Percentiles rank a stretch among this genome's conserved stretches.
These are phyloP conservation scores for Oscheius myriophilus DNA, from an alignment of 2,888 invertebrate species.

Conservation along the genomic window DNA sequence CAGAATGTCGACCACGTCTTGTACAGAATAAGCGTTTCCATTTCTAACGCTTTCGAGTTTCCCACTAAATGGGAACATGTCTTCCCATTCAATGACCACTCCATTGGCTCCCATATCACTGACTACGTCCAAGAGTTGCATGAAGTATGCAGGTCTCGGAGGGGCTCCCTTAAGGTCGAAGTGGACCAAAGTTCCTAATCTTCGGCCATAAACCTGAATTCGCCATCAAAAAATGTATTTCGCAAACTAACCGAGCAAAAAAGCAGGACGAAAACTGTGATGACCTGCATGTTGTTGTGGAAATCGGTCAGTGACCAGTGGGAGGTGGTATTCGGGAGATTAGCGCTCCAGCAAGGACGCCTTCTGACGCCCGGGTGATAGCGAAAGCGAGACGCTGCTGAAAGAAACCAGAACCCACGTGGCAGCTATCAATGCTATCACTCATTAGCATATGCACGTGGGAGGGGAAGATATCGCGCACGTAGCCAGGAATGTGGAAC, in stretches of 20 bases:
- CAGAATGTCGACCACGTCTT: constrained; percentile 75
- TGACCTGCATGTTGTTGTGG: constrained; percentile 21
- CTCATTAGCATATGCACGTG: constrained; percentile 21
- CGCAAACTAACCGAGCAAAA: background rate
- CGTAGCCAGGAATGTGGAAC: no score
- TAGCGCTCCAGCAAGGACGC: constrained; percentile 29
- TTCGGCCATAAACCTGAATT: background rate
- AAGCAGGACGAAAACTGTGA: constrained; percentile 16
- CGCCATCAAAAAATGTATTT: background rate
- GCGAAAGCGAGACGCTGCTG: constrained; percentile 20
- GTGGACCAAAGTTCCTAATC: constrained; percentile 11
- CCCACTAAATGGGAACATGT: constrained; percentile 84
- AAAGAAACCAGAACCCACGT: constrained; percentile 28
- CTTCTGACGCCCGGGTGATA: constrained; percentile 24
- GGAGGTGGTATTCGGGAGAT: constrained; percentile 31
- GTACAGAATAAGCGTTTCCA: constrained; percentile 78
- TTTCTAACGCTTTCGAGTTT: constrained; percentile 77
- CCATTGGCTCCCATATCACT: constrained; percentile 80
- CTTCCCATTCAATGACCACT: constrained; percentile 84
- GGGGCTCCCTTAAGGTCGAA: constrained; percentile 42
- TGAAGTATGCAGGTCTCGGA: constrained; percentile 72
- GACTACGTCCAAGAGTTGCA: constrained; percentile 75
- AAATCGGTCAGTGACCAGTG: constrained; percentile 23
- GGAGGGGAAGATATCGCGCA: no score
- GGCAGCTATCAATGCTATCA: constrained; percentile 25